Evolutionary conservation across 2,113 vertebrate genomes (phyloP), one percentile per base, ranked within the genome.

Genomic region (Phaetusa simplex): DNA sequence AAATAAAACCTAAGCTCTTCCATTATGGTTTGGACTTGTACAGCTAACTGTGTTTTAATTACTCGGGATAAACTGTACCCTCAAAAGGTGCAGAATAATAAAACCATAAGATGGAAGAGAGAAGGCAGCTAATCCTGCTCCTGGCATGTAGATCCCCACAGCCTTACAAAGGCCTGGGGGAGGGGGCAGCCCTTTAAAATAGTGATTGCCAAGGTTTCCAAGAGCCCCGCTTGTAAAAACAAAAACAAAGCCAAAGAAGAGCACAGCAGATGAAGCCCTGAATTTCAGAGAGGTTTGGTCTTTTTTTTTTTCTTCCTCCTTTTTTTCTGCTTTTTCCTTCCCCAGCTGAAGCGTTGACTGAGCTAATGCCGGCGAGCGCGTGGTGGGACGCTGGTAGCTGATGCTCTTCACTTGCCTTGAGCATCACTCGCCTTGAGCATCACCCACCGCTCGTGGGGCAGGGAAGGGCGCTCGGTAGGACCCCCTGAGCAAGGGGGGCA

Each of bases 141-240:
- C 96, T 95, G 91, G 95, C 96, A 78, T 84, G 84, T 52, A 52
- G 81, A 87, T 85, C 94, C 88, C 4, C 5, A 80, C 96, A 90
- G 93, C 91, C 78, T 91, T 55, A 93, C 97, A 96, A 96, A 96
- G 89, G 81, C 91, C 84, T 77, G 92, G 92, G 95, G 91, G 93
- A 82, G 89, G 95, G 78, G 90, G 91, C 7, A 91, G 86, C 88
- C 81, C 86, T 93, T 50, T 12, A 85, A 91, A 94, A 90, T 3
- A 73, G 53, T 21, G 27, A 96, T 91, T 95, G 96, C 96, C 96
- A 96, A 93, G 94, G 97, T 97, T 96, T 95, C 95, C 85, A 94
- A 85, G 95, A 95, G 96, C 93, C 95, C 89, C 30, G 45, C 70
- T 91, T 36, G 86, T 42, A 29, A 77, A 95, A 96, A 97, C 94